Percentiles rank a stretch among this genome's conserved stretches.
Evolutionary conservation across 2,113 vertebrate species (phyloP).

Genomic region (Aegypius monachus): DNA sequence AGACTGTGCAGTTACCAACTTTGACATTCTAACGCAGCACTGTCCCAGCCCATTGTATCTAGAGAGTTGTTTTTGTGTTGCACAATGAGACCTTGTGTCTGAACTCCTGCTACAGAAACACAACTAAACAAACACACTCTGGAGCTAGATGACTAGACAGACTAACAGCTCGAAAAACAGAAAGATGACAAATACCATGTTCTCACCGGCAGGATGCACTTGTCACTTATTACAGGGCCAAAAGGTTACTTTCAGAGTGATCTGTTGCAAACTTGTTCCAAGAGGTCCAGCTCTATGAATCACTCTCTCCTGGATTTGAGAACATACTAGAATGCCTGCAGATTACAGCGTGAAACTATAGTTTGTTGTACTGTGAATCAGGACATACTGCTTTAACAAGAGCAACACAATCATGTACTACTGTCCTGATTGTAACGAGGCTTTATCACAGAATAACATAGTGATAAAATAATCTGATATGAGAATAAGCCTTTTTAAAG

Average conservation of each 20-base stretch:
- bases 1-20: neutral
- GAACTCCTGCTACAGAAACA: constrained; percentile 17
- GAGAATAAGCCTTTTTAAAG: neutral
- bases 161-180: neutral
- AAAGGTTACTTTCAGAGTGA: constrained; percentile 24
- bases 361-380: neutral
- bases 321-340: neutral
- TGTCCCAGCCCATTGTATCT: neutral
- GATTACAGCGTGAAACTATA: neutral
- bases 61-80: neutral
- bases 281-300: neutral
- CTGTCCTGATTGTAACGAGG: neutral
- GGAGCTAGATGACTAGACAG: neutral
- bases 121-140: constrained; percentile 13
- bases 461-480: neutral
- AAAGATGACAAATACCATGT: neutral
- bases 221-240: neutral
- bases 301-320: neutral
- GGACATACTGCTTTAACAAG: neutral
- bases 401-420: neutral
- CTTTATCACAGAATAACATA: neutral
- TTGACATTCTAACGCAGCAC: neutral
- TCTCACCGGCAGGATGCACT: constrained; percentile 22
- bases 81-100: constrained; percentile 7
- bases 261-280: neutral